Base-by-base conservation (phyloP, 2,797 vertebrate genomes). In the Euthynnus affinis region DNA sequence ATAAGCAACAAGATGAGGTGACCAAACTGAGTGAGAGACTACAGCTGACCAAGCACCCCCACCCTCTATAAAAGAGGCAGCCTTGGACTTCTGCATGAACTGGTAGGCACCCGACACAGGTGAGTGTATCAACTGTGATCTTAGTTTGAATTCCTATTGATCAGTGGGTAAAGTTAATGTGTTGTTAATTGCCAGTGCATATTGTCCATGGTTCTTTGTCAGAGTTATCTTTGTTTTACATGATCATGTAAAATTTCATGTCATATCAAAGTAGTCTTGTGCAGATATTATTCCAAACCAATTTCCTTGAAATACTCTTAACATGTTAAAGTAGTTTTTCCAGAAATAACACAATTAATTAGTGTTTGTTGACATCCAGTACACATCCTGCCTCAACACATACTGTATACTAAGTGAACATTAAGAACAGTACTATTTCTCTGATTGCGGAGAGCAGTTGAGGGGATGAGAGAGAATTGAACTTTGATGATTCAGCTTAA, bases 21-120 rank as follows among this genome's bases (percentile, higher is more conserved):
- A 83, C 88, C 86, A 88, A 77, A 85, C 29, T 6, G 17, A 76
- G 81, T 0, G 76, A 76, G 74, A 46, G 20, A 22, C 66, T 42
- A 1, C 9, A 80, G 84, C 86, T 89, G 77, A 88, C 37, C 68
- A 40, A 56, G 64, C 84, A 78, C 62, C 60, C 80, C 74, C 60
- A 76, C 66, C 60, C 75, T 64, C 74, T 89, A 89, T 89, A 88
- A 72, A 89, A 73, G 80, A 70, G 44, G 56, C 58, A 80, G 56
- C 69, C 63, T 49, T 63, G 60, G 32, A 51, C 71, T 8, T 52
- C 23, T 32, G 18, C 37, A 53, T 23, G 48, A 86, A 60, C 80
- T 85, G 84, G 75, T 82, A 68, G 77, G 70, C 84, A 22, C 44
- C 72, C 65, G 56, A 6, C 72, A 70, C 77, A 83, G 88, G 88